Evolutionary conservation across 2,888 invertebrate genomes (phyloP).

Genomic region (Encarsia formosa): DNA sequence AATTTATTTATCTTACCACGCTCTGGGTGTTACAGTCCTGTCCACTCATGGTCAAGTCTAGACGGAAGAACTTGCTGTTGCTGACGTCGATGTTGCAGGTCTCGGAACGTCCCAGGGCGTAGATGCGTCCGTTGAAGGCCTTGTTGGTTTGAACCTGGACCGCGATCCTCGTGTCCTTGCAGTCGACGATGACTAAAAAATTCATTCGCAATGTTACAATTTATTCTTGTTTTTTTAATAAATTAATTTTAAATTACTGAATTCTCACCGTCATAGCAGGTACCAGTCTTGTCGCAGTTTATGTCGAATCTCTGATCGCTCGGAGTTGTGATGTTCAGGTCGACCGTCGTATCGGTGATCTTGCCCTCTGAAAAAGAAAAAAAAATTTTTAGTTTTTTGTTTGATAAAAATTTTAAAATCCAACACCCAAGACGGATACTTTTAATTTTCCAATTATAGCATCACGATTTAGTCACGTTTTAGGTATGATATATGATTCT

Average conservation of each 20-base stretch:
- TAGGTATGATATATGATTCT: too few relatives aligned
- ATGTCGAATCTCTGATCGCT: constrained; percentile 54
- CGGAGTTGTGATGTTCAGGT: constrained; percentile 12
- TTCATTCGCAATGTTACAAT: neutral
- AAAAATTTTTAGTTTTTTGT: too few relatives aligned
- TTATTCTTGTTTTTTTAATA: neutral
- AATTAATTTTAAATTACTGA: neutral
- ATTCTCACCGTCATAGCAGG: constrained; percentile 86
- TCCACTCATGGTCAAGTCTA: constrained; percentile 89
- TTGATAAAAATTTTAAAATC: too few relatives aligned
- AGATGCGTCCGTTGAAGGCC: constrained; percentile 91
- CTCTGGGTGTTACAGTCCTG: constrained; percentile 95
- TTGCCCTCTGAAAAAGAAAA: constrained; percentile 17
- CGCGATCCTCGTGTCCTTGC: constrained; percentile 90
- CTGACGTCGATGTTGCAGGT: constrained; percentile 93
- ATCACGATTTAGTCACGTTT: too few relatives aligned
- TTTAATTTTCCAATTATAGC: too few relatives aligned
- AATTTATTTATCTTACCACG: constrained; percentile 68
- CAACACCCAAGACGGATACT: too few relatives aligned
- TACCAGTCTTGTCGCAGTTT: constrained; percentile 91
- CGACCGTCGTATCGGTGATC: constrained; percentile 10
- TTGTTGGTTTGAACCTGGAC: constrained; percentile 90
- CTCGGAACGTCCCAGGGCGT: constrained; percentile 88
- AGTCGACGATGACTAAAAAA: constrained; percentile 78
- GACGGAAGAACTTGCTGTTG: constrained; percentile 86